Evolutionary conservation across 2,888 invertebrate species (phyloP).

Genomic region (Pterobdella sp.): DNA sequence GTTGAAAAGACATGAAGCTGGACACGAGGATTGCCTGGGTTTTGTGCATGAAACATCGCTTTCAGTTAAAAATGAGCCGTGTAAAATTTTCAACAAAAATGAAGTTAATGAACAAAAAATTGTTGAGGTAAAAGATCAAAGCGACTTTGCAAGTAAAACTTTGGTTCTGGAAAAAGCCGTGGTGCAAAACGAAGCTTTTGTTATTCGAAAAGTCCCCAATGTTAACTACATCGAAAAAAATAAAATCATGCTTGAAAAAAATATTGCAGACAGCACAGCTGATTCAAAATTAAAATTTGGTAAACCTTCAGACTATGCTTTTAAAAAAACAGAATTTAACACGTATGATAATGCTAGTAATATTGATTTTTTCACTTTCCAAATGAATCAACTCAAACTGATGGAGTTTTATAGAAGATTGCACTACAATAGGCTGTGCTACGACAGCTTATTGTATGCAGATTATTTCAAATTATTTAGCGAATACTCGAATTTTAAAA

Average conservation of each 20-base stretch:
- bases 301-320: not conserved
- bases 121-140: not conserved
- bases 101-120: not conserved
- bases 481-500: not conserved
- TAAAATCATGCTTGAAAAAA: not conserved
- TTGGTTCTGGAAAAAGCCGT: not conserved
- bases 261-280: not conserved
- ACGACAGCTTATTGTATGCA: not conserved
- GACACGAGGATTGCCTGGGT: conserved; percentile 24
- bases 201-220: conserved; percentile 4
- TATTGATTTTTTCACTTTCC: not conserved
- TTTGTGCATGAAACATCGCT: not conserved
- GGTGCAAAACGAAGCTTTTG: not conserved
- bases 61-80: not conserved
- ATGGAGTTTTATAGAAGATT: not conserved
- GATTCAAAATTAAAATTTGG: not conserved
- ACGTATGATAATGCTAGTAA: not conserved
- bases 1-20: conserved; percentile 31
- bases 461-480: not conserved
- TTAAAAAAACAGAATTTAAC: not conserved
- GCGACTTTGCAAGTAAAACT: not conserved
- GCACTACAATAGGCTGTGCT: conserved; percentile 6
- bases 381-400: not conserved
- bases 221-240: conserved; percentile 2
- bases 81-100: not conserved